Evolutionary conservation across 2,113 vertebrate species (phyloP), one percentile per base, ranked within the genome.

Genomic region (Grallaria varia): DNA sequence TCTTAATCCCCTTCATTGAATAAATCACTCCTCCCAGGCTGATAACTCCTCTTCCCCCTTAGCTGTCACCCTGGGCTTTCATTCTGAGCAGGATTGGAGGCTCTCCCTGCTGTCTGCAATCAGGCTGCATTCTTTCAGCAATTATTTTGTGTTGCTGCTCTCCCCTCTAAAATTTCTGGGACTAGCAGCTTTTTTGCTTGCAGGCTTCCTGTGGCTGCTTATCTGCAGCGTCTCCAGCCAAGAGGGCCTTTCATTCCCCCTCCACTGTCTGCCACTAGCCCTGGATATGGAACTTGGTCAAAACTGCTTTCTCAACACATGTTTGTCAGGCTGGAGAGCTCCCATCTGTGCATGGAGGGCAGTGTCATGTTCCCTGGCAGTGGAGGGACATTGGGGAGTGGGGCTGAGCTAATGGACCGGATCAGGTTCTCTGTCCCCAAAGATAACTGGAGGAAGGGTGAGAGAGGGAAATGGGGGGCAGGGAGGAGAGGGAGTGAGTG

Each of bases 121-220:
- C 96, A 96, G 94, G 93, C 85, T 89, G 84, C 96, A 97, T 97
- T 97, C 96, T 94, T 97, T 95, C 93, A 96, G 93, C 95, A 96
- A 96, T 96, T 96, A 97, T 96, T 97, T 96, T 90, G 88, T 94
- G 92, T 93, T 1, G 5, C 76, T 95, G 90, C 79, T 93, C 88
- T 94, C 85, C 80, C 88, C 93, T 95, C 28, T 82, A 78, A 79
- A 81, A 94, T 95, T 95, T 97, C 44, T 66, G 80, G 87, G 88
- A 73, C 92, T 86, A 27, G 20, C 22, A 86, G 92, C 88, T 92
- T 89, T 91, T 91, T 86, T 8, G 9, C 88, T 92, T 33, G 2
- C 68, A 87, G 79, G 85, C 85, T 97, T 96, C 92, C 95, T 94
- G 44, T 52, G 44, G 64, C 88, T 90, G 83, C 96, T 97, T 96